Evolutionary conservation across 2,797 vertebrate genomes (phyloP).

Genomic region (Clamator glandarius): DNA sequence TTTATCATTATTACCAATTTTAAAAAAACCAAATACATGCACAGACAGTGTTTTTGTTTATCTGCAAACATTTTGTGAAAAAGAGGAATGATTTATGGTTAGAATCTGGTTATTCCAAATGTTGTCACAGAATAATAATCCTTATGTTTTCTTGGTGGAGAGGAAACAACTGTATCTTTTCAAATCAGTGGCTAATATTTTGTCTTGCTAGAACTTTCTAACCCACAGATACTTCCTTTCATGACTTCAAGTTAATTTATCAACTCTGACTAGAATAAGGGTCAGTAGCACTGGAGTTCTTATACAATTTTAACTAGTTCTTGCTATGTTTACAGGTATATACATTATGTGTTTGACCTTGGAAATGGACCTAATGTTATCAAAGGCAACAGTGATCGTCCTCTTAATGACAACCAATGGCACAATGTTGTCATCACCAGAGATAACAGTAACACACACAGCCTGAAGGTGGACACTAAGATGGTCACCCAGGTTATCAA

Average conservation of each 20-base stretch:
- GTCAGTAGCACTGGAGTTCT: background rate
- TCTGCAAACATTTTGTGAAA: background rate
- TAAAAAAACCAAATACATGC: background rate
- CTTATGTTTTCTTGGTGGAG: background rate
- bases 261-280: background rate
- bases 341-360: constrained; percentile 97
- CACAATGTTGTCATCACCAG: constrained; percentile 97
- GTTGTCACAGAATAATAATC: background rate
- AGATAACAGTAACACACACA: constrained; percentile 97
- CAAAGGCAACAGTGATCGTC: constrained; percentile 93
- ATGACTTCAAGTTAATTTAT: background rate
- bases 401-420: constrained; percentile 99
- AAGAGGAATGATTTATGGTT: background rate
- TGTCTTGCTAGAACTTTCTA: background rate
- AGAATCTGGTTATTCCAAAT: background rate
- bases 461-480: constrained; percentile 92
- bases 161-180: background rate
- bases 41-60: background rate
- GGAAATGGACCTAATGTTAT: constrained; percentile 97
- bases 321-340: constrained; percentile 81
- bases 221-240: background rate
- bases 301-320: background rate
- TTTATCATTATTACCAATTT: background rate
- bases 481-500: constrained; percentile 95
- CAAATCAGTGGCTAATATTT: background rate